Percentiles rank a stretch among this genome's conserved stretches.
Evolutionary conservation across 2,797 vertebrate species (phyloP).

Genomic region (Rhinogobio ventralis): DNA sequence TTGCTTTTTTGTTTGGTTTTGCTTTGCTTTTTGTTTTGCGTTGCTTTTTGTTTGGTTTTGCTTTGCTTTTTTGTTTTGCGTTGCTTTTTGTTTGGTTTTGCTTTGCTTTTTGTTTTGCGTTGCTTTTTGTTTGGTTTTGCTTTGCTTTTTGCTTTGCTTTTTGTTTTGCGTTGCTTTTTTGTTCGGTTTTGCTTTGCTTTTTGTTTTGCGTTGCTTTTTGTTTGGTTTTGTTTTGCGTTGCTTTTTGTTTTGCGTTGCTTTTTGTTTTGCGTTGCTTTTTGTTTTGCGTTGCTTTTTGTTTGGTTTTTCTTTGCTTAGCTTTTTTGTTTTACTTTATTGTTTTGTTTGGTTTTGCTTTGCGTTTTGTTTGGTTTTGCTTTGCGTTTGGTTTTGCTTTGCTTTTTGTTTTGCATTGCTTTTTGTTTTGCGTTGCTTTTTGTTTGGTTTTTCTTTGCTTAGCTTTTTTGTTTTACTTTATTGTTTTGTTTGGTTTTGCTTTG

Average conservation of each 20-base stretch:
- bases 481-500: background rate
- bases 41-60: background rate
- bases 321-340: background rate
- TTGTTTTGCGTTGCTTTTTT: background rate
- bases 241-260: background rate
- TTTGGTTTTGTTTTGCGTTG: too few species aligned
- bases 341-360: too few species aligned
- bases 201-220: too few species aligned
- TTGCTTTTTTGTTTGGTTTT: background rate
- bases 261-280: background rate
- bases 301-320: background rate
- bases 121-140: too few species aligned
- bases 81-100: background rate
- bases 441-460: rapidly evolving
- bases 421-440: background rate
- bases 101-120: background rate
- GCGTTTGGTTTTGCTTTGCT: background rate
- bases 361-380: too few species aligned
- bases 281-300: background rate
- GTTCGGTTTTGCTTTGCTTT: background rate
- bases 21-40: background rate
- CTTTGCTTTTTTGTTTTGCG: background rate
- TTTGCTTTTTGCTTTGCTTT: background rate
- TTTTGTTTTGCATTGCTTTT: background rate
- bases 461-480: background rate